Base-by-base conservation (phyloP, 1,140 invertebrate species). In the Sinella curviseta region DNA sequence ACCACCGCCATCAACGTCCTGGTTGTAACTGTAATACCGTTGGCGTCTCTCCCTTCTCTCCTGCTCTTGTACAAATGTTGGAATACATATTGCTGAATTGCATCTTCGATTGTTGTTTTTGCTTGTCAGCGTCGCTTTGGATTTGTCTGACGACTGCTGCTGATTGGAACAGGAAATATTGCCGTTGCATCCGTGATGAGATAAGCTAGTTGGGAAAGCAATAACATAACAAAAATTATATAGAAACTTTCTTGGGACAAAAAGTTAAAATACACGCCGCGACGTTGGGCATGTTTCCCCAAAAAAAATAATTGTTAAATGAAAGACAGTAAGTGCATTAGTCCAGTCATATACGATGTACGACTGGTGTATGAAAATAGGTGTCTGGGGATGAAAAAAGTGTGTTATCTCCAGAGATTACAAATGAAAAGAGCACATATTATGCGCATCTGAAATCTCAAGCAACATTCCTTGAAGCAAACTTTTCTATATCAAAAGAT, bases 81-180 rank as follows among this genome's bases (percentile, higher is more conserved):
- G 94, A 55, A 96, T 86, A 84, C 92, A 93, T 4, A 95, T 91
- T 79, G 95, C 87, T 16, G 94, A 95, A 81, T 91, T 93, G 82
- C 91, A 95, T 28, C 92, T 87, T n/a, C 92, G 88, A 67, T 85
- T 77, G 28, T 78, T 74, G 60, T 82, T 80, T n/a, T 33, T 30
- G 12, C 28, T 12, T 33, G 26, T 31, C 55, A 60, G n/a, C 12
- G 12, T 26, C 12, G 55, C 12, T 26, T 60, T 60, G 24, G 12
- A 12, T 31, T 8, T 17, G 14, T 33, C 31, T 17, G 31, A 31
- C 1, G 8, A 24, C 3, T 33, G 65, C 1, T 31, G 65, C 4
- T 70, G 26, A 8, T 30, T 12, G 12, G 26, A 33, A 70, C 65
- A 70, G 26, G 24, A 65, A 70, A 70, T 12, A 30, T 70, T 70